phyloP scores from a whole-genome alignment of 1,140 invertebrate genomes.

The Drosophila kurseongensis region DNA sequence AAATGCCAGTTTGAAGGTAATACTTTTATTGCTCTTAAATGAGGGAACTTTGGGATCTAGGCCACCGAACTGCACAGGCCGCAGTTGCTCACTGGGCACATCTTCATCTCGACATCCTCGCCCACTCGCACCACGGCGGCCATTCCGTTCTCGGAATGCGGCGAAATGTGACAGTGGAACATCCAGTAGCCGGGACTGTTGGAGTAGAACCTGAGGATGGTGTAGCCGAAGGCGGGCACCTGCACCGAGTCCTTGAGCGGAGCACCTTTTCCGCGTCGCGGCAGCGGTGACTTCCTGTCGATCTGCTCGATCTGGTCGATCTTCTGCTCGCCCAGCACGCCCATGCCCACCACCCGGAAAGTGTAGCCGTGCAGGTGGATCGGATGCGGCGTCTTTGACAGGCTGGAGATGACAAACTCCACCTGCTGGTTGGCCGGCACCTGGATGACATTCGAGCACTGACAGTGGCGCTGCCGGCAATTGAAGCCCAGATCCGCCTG shows the following conservation, averaged over 20 bases:
- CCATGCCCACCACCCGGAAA: constrained; percentile 81
- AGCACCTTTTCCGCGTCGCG: constrained; percentile 56
- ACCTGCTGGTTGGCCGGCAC: constrained; percentile 75
- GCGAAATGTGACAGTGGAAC: constrained; percentile 83
- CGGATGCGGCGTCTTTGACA: constrained; percentile 70
- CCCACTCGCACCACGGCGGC: constrained; percentile 86
- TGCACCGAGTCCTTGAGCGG: constrained; percentile 80
- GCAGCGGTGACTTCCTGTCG: constrained; percentile 57
- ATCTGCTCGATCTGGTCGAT: constrained; percentile 74
- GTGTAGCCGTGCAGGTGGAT: constrained; percentile 81
- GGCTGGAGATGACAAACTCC: constrained; percentile 74
- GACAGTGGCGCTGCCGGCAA: constrained; percentile 66
- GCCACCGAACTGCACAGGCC: constrained; percentile 73
- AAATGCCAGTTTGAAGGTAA: constrained; percentile 19
- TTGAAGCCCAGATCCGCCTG: constrained; percentile 70
- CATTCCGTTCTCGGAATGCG: constrained; percentile 86
- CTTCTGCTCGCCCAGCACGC: constrained; percentile 65
- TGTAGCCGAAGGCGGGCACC: constrained; percentile 78
- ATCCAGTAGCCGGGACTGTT: constrained; percentile 83
- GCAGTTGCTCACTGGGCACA: constrained; percentile 81
- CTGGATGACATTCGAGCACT: constrained; percentile 79
- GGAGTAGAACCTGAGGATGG: constrained; percentile 73
- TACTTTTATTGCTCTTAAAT: constrained; percentile 3
- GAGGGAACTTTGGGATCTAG: constrained; percentile 2
- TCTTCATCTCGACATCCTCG: constrained; percentile 78